Conservation (phyloP, 2,113 vertebrate species). For the Mola mola region DNA sequence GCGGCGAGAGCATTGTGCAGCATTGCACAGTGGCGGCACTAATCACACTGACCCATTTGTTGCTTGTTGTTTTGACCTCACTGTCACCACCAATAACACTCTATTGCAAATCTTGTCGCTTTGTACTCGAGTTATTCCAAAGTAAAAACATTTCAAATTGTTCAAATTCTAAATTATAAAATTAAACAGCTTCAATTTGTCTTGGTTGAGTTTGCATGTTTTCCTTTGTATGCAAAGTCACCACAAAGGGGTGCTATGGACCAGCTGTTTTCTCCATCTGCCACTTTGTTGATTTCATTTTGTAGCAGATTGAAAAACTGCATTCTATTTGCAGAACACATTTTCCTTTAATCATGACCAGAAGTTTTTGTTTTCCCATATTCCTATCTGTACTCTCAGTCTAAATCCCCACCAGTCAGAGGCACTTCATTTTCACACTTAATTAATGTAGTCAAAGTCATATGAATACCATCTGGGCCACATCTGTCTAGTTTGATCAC, state of each 20-base stretch:
- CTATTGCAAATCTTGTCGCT: not conserved
- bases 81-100: slow-evolving; percentile 8
- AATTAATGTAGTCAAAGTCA: slow-evolving; percentile 20
- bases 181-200: too few species aligned
- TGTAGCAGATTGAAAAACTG: slow-evolving; percentile 22
- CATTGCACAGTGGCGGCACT: not conserved
- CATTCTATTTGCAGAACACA: slow-evolving; percentile 33
- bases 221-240: not conserved
- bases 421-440: slow-evolving; percentile 25
- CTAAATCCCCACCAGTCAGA: slow-evolving; percentile 50
- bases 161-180: not conserved
- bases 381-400: slow-evolving; percentile 12
- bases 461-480: slow-evolving; percentile 37
- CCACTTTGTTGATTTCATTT: slow-evolving; percentile 10
- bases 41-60: slow-evolving; percentile 57
- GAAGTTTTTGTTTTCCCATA: slow-evolving; percentile 36
- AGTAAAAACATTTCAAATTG: too few species aligned
- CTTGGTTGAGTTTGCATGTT: fast-evolving
- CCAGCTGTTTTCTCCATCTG: slow-evolving; percentile 4
- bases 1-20: too few species aligned
- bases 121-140: not conserved
- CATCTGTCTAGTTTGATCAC: slow-evolving; percentile 40
- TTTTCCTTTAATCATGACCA: slow-evolving; percentile 43
- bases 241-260: slow-evolving; percentile 62
- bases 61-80: slow-evolving; percentile 40